Evolutionary conservation across 2,888 invertebrate species (phyloP), one percentile per base, ranked within the genome.

Genomic region (Lasioglossum figueresi): DNA sequence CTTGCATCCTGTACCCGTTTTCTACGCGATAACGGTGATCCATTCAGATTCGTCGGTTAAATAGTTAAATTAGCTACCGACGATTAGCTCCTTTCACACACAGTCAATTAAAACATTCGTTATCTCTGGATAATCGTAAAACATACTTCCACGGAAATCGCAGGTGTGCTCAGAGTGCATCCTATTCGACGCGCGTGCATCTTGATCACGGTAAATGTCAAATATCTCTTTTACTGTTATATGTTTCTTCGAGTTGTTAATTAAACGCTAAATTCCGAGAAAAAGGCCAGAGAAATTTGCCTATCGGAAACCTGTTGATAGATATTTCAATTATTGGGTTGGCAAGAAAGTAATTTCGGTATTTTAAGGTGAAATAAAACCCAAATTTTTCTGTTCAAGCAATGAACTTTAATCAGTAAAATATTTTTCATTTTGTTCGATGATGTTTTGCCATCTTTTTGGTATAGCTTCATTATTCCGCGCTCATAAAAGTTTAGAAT

Each of bases 1-100:
- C 63, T 89, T 83, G 83, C 68, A 79, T 83, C 68, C 71, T 76
- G 71, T 83, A 56, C 63, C 63, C 52, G 76, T 82, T 79, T 70
- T 43, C 37, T 71, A 52, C 79, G 59, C 86, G 86, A 81, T 78
- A 75, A 86, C 72, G 77, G 85, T 80, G 68, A 74, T 80, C 76
- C 76, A 76, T 63, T 63, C 63, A 63, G 31, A 84, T 79, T 52
- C 6, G 31, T 71, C 48, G 12, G 34, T 3, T 70, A 59, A 19
- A 63, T 27, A 6, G 23, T 0, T 75, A 31, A 19, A 48, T 27
- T 71, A 40, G n/a, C 56, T 34, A 45, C 66, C 19, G 66, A 23
- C 34, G 6, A 66, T 66, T 66, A 66, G 10, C 3, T 34, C 19
- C 19, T 34, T 66, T 66, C 66, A 66, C 66, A 23, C 66, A 66